A percentile compares a stretch with the other conserved stretches of the same genome.
Evolutionary conservation across 2,888 invertebrate species (phyloP).

Genomic region (Caenorhabditis sp.): DNA sequence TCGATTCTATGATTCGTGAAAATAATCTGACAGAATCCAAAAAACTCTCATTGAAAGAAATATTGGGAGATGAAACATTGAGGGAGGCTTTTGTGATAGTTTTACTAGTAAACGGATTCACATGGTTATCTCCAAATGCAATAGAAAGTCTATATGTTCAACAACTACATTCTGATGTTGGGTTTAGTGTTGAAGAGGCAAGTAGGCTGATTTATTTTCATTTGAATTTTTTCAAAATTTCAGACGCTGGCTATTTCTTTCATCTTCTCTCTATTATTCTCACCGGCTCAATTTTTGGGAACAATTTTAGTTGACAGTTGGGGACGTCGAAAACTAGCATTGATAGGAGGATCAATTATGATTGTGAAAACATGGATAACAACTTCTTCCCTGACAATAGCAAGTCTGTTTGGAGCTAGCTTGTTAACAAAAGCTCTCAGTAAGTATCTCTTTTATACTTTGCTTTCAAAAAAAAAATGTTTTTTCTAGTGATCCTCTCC

Average conservation of each 20-base stretch:
- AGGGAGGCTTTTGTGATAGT: constrained; percentile 10
- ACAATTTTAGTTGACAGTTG: neutral
- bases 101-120: neutral
- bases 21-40: constrained; percentile 27
- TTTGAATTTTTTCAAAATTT: neutral
- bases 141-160: neutral
- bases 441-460: too few relatives aligned
- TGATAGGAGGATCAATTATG: neutral
- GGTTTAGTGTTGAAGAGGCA: neutral
- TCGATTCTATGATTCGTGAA: constrained; percentile 19
- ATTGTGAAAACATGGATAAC: neutral
- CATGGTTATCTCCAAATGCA: neutral
- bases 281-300: neutral
- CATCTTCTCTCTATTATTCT: neutral
- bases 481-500: constrained; percentile 13
- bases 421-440: neutral
- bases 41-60: constrained; percentile 19
- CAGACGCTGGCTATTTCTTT: neutral
- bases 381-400: neutral
- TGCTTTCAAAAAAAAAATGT: too few relatives aligned
- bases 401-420: neutral
- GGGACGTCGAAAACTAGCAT: neutral
- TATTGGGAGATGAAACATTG: constrained; percentile 26
- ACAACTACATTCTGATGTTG: neutral
- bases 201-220: neutral